Evolutionary conservation across 2,113 vertebrate genomes (phyloP).

Genomic region (Pygoscelis antarcticus): DNA sequence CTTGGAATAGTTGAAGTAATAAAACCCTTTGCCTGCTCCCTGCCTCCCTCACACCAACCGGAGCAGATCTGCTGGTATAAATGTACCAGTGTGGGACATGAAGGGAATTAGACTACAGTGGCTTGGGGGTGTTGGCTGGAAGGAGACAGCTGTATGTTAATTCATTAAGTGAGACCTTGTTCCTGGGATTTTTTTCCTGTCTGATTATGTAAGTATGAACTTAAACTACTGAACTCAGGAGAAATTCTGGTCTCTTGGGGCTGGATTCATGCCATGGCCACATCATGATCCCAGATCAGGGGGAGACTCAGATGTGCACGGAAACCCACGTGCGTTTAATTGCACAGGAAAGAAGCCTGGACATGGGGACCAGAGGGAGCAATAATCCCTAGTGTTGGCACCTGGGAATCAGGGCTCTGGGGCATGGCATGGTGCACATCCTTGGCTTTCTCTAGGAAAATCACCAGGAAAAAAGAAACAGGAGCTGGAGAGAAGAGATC

Average conservation of each 20-base stretch:
- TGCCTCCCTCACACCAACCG: background rate
- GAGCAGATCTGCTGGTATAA: conserved; percentile 7
- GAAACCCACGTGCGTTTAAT: background rate
- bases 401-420: background rate
- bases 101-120: conserved; percentile 26
- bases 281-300: background rate
- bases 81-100: background rate
- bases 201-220: background rate
- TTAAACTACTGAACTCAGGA: conserved; percentile 20
- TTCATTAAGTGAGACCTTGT: background rate
- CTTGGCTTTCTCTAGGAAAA: background rate
- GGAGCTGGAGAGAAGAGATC: background rate
- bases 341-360: background rate
- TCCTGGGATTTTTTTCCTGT: background rate
- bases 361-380: background rate
- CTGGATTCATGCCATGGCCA: background rate
- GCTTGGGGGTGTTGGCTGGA: background rate
- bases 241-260: background rate
- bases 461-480: background rate
- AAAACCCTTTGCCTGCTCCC: background rate
- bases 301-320: background rate
- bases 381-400: background rate
- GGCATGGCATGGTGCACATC: background rate
- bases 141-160: conserved; percentile 4
- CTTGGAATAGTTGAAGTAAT: conserved; percentile 15